Base-by-base conservation (phyloP, 2,797 vertebrate species). In the Cyclopterus lumpus region DNA sequence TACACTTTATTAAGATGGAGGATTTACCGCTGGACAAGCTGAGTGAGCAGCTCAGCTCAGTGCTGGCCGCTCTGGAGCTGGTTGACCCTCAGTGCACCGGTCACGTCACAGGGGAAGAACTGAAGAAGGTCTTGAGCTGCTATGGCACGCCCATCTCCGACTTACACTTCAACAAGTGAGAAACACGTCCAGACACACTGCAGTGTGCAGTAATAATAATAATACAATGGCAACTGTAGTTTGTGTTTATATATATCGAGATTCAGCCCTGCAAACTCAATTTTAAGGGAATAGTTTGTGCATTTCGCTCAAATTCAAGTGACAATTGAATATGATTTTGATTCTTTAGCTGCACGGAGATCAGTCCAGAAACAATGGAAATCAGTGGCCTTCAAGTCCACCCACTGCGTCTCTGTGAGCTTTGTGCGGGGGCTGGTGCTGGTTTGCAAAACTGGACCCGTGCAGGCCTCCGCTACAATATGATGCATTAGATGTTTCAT, bases 101-200 rank as follows among this genome's bases (percentile, higher is more conserved):
- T 14, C 69, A 16, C 1, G 26, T 93, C 34, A 77, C 46, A 20
- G 83, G 46, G 79, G 88, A 81, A 60, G 84, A 91, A 42, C 85
- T 94, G 76, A 91, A 81, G 79, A 85, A 83, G 72, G 24, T 93
- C 46, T 65, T 95, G 40, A 85, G 69, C 4, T 26, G 74, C 0
- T 89, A 78, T 48, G 93, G 89, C 60, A 79, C 87, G 0, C 75
- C 81, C 63, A 70, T 95, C 57, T 87, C 91, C 2, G 83, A 89
- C 6, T 79, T 90, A 12, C 82, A 91, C 4, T 82, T 93, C 66
- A 62, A 82, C 8, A 92, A 82, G 93, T 95, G 89, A 91, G 90
- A 51, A 40, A 36, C 75, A 86, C 42, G 6, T 7, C 42, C 42
- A 18, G 42, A 44, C 42, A 44, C 6, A 72, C n/a, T 38, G 0